A percentile compares a stretch with the other conserved stretches of the same genome.
phyloP scores from a whole-genome alignment of 2,888 invertebrate genomes.

The Leucophenga montana region DNA sequence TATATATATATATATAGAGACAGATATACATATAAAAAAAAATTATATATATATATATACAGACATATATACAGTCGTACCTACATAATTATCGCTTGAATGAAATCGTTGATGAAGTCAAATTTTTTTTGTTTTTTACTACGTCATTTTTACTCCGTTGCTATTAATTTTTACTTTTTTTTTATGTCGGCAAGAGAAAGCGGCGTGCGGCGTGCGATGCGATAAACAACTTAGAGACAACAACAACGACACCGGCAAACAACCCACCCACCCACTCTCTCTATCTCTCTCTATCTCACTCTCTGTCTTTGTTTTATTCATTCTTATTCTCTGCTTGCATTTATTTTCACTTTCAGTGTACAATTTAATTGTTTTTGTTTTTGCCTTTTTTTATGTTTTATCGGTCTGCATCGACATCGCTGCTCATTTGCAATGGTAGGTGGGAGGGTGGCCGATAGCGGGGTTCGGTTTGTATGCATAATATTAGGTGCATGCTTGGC shows the following conservation, averaged over 20 bases:
- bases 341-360: slow-evolving; percentile 13
- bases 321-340: neutral
- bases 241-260: neutral
- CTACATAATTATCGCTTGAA: slow-evolving; percentile 24
- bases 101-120: slow-evolving; percentile 17
- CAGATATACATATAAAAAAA: slow-evolving; percentile 10
- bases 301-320: too few species aligned
- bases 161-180: too few species aligned
- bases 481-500: too few species aligned
- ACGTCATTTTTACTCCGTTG: too few species aligned
- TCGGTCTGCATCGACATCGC: neutral
- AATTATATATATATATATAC: too few species aligned
- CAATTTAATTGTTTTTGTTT: neutral
- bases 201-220: neutral
- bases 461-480: too few species aligned
- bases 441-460: too few species aligned
- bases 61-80: too few species aligned
- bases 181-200: too few species aligned
- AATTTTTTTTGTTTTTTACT: neutral
- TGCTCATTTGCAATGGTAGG: too few species aligned
- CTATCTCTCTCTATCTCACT: too few species aligned
- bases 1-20: too few species aligned
- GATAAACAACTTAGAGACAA: neutral
- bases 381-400: neutral
- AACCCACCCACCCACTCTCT: neutral